Evolutionary conservation across 2,888 invertebrate species (phyloP).

Genomic region (Cryptocephalus primarius): DNA sequence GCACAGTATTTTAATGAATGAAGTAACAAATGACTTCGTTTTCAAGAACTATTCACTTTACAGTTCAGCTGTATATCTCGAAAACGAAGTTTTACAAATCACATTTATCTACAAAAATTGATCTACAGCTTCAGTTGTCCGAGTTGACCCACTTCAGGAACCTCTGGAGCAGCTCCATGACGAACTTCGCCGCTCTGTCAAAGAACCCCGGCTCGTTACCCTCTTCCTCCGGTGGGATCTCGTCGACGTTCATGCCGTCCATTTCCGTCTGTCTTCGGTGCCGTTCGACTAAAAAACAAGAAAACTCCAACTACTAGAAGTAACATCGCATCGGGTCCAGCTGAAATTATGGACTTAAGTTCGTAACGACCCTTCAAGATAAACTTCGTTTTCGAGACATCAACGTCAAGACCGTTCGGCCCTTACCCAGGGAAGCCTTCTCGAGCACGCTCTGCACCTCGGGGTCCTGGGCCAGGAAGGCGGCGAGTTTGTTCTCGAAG

Average conservation of each 20-base stretch:
- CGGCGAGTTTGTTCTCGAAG: slow-evolving; percentile 25
- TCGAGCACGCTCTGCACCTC: slow-evolving; percentile 19
- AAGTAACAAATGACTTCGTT: too few species aligned
- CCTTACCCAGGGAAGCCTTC: slow-evolving; percentile 4
- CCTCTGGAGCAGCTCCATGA: slow-evolving; percentile 35
- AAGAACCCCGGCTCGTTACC: slow-evolving; percentile 28
- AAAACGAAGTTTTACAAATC: not conserved
- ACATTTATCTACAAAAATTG: not conserved
- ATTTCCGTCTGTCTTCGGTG: slow-evolving; percentile 11
- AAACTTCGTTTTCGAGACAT: too few species aligned
- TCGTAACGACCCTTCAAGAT: too few species aligned
- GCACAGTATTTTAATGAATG: too few species aligned
- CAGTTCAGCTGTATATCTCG: too few species aligned
- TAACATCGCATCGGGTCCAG: too few species aligned
- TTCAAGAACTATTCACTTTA: too few species aligned
- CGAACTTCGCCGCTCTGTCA: slow-evolving; percentile 35
- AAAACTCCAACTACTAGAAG: too few species aligned
- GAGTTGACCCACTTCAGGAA: slow-evolving; percentile 39
- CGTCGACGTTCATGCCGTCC: slow-evolving; percentile 12
- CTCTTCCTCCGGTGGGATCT: slow-evolving; percentile 7
- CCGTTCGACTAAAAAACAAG: slow-evolving; percentile 2
- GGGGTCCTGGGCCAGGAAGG: slow-evolving; percentile 31
- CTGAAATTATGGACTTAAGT: too few species aligned
- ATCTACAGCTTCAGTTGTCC: slow-evolving; percentile 16
- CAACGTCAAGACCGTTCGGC: too few species aligned